Conservation (phyloP, 1,140 invertebrate species). For the Diplogasteroides magnus region DNA sequence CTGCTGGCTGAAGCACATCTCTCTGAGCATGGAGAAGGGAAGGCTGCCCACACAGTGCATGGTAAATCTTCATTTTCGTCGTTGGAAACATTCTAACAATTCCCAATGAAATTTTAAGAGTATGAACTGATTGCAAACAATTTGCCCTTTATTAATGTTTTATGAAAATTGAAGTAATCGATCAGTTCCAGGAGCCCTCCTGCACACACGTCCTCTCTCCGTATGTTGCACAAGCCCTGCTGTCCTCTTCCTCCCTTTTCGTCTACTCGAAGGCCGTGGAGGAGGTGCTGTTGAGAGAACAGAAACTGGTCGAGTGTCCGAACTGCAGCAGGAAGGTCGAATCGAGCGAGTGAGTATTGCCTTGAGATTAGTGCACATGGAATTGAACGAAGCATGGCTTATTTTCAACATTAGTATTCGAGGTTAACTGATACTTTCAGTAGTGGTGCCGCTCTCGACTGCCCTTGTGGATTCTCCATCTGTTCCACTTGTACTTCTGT, state of each 20-base stretch:
- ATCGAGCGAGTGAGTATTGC: neutral
- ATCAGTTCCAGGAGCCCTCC: neutral
- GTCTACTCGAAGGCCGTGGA: neutral
- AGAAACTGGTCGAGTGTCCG: neutral
- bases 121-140: too few species aligned
- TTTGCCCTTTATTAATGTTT: too few species aligned
- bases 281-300: neutral
- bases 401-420: neutral
- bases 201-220: neutral
- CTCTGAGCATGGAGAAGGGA: neutral
- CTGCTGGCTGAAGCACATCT: neutral
- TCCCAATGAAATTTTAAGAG: too few species aligned
- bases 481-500: neutral
- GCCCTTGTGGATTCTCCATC: neutral
- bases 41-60: neutral
- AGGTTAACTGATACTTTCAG: too few species aligned
- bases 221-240: neutral
- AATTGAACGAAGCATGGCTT: neutral
- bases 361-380: neutral
- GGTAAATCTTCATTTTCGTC: neutral
- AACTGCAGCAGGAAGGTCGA: neutral
- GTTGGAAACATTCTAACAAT: too few species aligned
- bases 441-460: neutral
- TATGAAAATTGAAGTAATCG: too few species aligned
- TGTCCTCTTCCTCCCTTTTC: neutral